These are phyloP conservation scores for Muntiacus reevesi DNA, from an alignment of 2,113 vertebrate genomes.

Conservation along the genomic window DNA sequence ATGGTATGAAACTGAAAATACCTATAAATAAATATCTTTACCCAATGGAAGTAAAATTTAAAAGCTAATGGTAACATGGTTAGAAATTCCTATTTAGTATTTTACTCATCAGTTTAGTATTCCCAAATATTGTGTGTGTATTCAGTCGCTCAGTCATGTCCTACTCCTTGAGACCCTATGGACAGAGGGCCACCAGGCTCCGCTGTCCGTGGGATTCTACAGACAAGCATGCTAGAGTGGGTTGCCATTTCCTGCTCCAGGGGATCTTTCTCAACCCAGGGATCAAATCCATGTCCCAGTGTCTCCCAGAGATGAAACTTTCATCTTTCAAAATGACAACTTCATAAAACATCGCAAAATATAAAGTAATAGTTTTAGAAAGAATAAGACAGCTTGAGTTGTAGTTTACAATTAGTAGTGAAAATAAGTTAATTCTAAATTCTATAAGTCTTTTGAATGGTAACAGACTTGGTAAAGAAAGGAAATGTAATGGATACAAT, in stretches of 20 bases:
- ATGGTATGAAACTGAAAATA: slow-evolving; percentile 8
- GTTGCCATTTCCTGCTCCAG: neutral
- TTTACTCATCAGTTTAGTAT: neutral
- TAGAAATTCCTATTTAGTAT: neutral
- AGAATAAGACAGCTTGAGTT: neutral
- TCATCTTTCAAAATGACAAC: neutral
- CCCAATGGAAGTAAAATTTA: neutral
- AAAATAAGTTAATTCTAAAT: neutral
- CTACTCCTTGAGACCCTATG: neutral
- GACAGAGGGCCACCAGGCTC: neutral
- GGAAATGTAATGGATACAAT: neutral
- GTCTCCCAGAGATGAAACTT: neutral
- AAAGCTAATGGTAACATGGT: neutral
- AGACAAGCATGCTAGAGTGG: neutral
- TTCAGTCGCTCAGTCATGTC: neutral
- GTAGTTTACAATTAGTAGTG: neutral
- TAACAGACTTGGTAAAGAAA: neutral
- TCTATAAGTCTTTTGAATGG: neutral
- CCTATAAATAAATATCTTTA: neutral
- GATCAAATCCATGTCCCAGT: neutral
- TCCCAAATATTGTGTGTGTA: neutral
- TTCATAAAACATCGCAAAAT: slow-evolving; percentile 1
- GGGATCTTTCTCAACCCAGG: neutral
- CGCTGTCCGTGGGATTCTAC: neutral
- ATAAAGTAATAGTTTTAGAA: neutral